Percentiles rank a stretch among this genome's conserved stretches.
Evolutionary conservation across 2,888 invertebrate genomes (phyloP).

Genomic region (Zeuzera pyrina): DNA sequence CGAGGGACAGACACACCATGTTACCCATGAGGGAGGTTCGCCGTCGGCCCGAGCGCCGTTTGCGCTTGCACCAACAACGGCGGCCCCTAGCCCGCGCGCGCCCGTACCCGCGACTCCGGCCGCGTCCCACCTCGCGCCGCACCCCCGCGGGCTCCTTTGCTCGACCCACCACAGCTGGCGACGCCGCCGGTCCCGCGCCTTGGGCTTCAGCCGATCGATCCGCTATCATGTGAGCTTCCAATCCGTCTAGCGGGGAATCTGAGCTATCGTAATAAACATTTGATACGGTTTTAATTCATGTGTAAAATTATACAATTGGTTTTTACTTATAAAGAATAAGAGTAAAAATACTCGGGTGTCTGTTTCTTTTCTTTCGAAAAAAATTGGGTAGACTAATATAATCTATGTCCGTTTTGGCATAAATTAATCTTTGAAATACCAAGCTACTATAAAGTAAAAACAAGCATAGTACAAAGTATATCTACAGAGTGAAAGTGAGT

Average conservation of each 20-base stretch:
- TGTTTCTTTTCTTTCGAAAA: too few relatives aligned
- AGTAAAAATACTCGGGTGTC: too few relatives aligned
- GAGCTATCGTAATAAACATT: constrained; percentile 28
- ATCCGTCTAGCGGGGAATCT: constrained; percentile 49
- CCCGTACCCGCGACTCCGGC: constrained; percentile 22
- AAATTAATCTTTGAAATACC: too few relatives aligned
- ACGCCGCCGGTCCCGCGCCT: constrained; percentile 20
- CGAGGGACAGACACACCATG: constrained; percentile 63
- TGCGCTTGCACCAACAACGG: constrained; percentile 61
- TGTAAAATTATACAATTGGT: too few relatives aligned
- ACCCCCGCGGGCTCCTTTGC: constrained; percentile 16
- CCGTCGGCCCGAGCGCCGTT: constrained; percentile 58
- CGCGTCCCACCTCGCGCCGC: constrained; percentile 24
- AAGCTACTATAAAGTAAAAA: too few relatives aligned
- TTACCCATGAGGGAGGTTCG: constrained; percentile 64
- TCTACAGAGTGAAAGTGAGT: too few relatives aligned
- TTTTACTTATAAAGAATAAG: too few relatives aligned
- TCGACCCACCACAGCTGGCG: constrained; percentile 20
- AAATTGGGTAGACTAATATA: too few relatives aligned
- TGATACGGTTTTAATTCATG: background rate
- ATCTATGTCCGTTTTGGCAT: too few relatives aligned
- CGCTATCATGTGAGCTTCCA: constrained; percentile 57
- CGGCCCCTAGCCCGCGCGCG: constrained; percentile 39
- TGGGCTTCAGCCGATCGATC: constrained; percentile 50
- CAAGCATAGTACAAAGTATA: too few relatives aligned